Percentiles rank a stretch among this genome's conserved stretches.
Evolutionary conservation across 1,140 invertebrate species (phyloP).

Genomic region (Cotesia vestalis): DNA sequence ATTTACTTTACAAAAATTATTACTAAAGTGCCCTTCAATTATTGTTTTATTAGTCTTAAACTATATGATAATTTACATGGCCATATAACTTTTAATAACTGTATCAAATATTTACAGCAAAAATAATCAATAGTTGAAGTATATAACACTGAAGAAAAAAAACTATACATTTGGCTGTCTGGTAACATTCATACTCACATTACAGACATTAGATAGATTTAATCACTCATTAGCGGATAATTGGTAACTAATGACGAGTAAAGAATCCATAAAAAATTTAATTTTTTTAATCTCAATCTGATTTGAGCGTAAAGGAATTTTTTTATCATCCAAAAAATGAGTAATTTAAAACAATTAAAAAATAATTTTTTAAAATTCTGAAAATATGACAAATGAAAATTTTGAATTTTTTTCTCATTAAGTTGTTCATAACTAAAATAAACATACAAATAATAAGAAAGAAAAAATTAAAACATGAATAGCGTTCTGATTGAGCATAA

Average conservation of each 20-base stretch:
- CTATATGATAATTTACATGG: no score
- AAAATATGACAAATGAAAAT: neutral
- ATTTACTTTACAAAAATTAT: no score
- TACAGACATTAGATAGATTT: neutral
- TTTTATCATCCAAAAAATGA: neutral
- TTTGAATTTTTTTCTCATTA: neutral
- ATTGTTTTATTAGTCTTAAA: no score
- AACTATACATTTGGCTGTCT: neutral
- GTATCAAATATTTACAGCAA: neutral
- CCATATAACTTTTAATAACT: no score
- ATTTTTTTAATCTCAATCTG: neutral
- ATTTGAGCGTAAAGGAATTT: neutral
- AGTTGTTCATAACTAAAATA: no score
- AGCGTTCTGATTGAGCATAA: no score
- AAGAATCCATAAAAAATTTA: neutral
- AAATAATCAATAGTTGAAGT: conserved; percentile 10
- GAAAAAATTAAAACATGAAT: no score
- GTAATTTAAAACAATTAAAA: neutral
- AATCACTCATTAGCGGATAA: neutral
- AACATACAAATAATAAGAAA: no score
- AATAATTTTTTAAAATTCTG: neutral
- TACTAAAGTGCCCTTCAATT: no score
- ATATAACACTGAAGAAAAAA: no score
- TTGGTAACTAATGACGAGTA: neutral
- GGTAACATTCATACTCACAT: neutral